These are phyloP conservation scores for Columba livia DNA, from an alignment of 2,113 vertebrate species.

Conservation along the genomic window DNA sequence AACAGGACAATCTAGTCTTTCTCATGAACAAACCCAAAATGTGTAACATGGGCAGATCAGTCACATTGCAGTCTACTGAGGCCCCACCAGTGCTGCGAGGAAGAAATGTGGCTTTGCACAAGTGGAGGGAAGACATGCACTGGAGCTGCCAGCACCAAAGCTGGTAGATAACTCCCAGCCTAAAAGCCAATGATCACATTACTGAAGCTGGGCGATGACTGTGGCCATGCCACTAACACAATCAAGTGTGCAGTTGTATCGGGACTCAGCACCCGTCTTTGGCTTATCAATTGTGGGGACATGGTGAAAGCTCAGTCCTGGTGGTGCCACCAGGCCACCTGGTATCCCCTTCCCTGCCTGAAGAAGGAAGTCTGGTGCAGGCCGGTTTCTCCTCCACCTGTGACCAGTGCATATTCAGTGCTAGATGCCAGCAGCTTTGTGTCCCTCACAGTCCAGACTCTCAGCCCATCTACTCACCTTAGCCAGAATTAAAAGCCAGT, in stretches of 20 bases:
- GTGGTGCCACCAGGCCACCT: background rate
- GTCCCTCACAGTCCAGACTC: background rate
- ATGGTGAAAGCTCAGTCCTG: background rate
- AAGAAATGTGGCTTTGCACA: background rate
- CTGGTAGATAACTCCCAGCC: background rate
- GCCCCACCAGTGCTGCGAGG: background rate
- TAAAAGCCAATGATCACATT: background rate
- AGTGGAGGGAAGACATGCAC: background rate
- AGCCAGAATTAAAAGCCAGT: background rate
- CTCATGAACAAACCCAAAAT: background rate
- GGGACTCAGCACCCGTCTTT: background rate
- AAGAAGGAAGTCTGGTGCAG: background rate
- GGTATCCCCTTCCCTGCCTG: background rate
- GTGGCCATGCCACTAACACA: accelerated
- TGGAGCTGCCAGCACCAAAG: background rate
- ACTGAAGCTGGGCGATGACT: accelerated
- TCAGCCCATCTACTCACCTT: background rate
- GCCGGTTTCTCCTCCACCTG: background rate
- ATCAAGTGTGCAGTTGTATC: background rate
- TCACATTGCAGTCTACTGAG: background rate
- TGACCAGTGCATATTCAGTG: background rate
- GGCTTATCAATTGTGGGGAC: accelerated
- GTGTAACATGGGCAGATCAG: background rate
- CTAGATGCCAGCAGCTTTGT: background rate
- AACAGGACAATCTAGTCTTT: background rate